Evolutionary conservation across 2,797 vertebrate species (phyloP).

Genomic region (Buceros bicornis): DNA sequence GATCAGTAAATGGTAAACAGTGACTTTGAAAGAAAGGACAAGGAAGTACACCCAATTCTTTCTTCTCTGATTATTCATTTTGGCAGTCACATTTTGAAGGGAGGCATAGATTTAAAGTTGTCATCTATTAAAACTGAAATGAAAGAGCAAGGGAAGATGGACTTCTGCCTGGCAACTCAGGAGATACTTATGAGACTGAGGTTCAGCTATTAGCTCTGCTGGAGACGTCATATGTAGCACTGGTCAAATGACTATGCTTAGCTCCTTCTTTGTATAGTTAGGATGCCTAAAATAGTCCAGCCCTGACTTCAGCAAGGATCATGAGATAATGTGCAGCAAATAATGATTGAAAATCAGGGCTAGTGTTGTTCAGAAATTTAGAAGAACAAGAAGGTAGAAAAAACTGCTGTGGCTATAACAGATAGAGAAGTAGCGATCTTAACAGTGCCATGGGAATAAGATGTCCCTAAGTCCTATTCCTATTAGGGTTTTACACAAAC

Average conservation of each 20-base stretch:
- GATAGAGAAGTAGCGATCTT: neutral
- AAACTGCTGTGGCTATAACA: neutral
- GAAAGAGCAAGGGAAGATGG: neutral
- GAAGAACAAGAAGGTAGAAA: neutral
- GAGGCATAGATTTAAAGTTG: neutral
- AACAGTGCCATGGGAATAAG: slow-evolving; percentile 26
- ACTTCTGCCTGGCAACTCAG: neutral
- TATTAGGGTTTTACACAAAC: slow-evolving; percentile 29
- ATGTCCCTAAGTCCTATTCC: neutral
- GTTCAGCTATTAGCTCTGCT: slow-evolving; percentile 22
- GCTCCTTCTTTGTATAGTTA: neutral
- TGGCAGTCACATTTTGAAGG: neutral
- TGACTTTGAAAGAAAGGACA: neutral
- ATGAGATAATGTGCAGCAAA: neutral
- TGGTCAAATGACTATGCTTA: neutral
- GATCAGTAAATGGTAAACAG: neutral
- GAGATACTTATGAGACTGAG: neutral
- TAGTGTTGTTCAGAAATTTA: neutral
- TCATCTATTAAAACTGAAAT: neutral
- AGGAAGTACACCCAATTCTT: neutral
- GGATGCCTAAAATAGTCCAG: slow-evolving; percentile 10
- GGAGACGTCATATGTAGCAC: neutral
- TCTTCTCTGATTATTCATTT: neutral
- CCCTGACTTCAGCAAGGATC: neutral
- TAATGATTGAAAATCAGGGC: slow-evolving; percentile 22